These are phyloP conservation scores for Sinelater perroti DNA, from an alignment of 2,888 invertebrate genomes.

Conservation along the genomic window DNA sequence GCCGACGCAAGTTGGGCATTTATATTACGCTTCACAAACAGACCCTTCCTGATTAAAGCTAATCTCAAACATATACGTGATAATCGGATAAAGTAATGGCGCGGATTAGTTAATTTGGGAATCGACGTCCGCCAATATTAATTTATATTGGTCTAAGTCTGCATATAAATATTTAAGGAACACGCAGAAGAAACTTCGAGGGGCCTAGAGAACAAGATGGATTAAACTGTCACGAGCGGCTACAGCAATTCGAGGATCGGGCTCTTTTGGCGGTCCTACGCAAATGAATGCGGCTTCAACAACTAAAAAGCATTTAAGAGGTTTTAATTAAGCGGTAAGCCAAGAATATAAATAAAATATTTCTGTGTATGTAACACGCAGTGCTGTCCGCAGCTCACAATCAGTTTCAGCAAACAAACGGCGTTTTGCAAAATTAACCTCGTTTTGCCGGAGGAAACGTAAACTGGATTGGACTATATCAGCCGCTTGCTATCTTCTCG, in stretches of 20 bases:
- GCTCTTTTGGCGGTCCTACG: slow-evolving; percentile 15
- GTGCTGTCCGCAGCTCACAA: no score
- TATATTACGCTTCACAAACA: background rate
- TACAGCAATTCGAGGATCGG: slow-evolving; percentile 7
- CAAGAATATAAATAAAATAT: no score
- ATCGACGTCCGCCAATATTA: no score
- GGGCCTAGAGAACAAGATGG: slow-evolving; percentile 10
- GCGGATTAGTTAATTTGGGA: no score
- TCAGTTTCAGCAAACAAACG: no score
- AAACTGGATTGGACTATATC: slow-evolving; percentile 18
- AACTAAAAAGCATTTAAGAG: slow-evolving; percentile 1
- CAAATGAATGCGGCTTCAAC: slow-evolving; percentile 15
- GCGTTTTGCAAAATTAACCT: no score
- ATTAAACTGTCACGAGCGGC: slow-evolving; percentile 15
- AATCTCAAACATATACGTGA: no score
- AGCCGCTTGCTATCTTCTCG: slow-evolving; percentile 14
- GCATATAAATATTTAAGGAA: no score
- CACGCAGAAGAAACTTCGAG: no score
- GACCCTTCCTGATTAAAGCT: background rate
- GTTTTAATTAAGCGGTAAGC: background rate
- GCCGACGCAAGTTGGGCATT: slow-evolving; percentile 1
- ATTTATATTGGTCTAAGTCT: no score
- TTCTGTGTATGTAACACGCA: no score
- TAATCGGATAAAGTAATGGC: no score
- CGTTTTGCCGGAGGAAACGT: slow-evolving; percentile 5